These are phyloP conservation scores for Plemyria rubiginata DNA, from an alignment of 2,888 invertebrate genomes.

Conservation along the genomic window DNA sequence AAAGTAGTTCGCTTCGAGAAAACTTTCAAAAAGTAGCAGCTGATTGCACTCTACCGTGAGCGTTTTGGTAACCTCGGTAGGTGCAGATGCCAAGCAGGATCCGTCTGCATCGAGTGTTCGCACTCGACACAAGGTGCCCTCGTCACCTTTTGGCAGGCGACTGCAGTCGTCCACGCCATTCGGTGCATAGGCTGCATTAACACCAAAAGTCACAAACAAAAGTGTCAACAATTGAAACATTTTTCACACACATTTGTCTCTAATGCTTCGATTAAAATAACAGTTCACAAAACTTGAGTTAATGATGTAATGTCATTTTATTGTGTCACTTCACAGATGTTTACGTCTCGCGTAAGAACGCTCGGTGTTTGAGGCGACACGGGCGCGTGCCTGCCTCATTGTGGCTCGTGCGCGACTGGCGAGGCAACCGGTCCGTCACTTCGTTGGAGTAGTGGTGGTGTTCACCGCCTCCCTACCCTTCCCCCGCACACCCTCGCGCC, in stretches of 20 bases:
- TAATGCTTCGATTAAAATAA: slow-evolving; percentile 54
- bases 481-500: slow-evolving; percentile 65
- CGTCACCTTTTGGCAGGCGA: slow-evolving; percentile 74
- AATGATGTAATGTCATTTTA: slow-evolving; percentile 55
- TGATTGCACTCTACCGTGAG: slow-evolving; percentile 91
- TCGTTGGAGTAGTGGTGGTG: slow-evolving; percentile 71
- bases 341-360: slow-evolving; percentile 74
- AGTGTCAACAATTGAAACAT: slow-evolving; percentile 81
- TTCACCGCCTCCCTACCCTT: slow-evolving; percentile 67
- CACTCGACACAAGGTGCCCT: slow-evolving; percentile 87
- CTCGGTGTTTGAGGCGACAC: slow-evolving; percentile 63
- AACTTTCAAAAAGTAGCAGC: slow-evolving; percentile 91
- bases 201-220: slow-evolving; percentile 82
- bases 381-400: slow-evolving; percentile 73
- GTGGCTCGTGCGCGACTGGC: slow-evolving; percentile 76
- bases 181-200: slow-evolving; percentile 74
- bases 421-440: slow-evolving; percentile 61
- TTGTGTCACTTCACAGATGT: slow-evolving; percentile 72
- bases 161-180: slow-evolving; percentile 75
- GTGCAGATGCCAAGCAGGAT: slow-evolving; percentile 85
- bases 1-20: slow-evolving; percentile 89
- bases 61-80: slow-evolving; percentile 89
- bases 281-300: slow-evolving; percentile 57
- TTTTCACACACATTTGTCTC: slow-evolving; percentile 79
- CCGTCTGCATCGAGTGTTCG: slow-evolving; percentile 89